Percentiles rank a stretch among this genome's conserved stretches.
Conservation (phyloP, 2,113 vertebrate species). For the Cromileptes altivelis region DNA sequence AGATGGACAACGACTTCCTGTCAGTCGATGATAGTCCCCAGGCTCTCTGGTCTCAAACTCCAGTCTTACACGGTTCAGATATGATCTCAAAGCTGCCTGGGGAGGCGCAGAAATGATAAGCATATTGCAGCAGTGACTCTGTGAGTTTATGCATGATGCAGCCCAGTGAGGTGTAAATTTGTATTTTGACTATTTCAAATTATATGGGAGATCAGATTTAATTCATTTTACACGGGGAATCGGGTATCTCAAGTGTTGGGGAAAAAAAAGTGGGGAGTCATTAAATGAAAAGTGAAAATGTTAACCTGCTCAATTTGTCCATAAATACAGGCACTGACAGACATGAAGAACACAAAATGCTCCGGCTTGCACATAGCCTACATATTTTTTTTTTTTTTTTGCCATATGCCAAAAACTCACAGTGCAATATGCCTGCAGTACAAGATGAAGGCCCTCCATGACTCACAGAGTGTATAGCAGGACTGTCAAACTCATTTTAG, state of each 20-base stretch:
- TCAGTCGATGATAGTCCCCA: background rate
- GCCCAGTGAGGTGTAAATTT: no score
- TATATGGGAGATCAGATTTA: no score
- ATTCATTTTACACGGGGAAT: no score
- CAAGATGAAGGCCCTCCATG: background rate
- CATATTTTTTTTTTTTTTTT: background rate
- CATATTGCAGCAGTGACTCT: no score
- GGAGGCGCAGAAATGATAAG: background rate
- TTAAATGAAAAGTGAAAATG: no score
- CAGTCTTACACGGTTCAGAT: background rate
- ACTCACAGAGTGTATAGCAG: background rate
- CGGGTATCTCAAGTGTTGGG: no score
- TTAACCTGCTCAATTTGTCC: no score
- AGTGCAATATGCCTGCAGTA: background rate
- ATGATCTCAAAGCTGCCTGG: background rate
- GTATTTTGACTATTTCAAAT: no score
- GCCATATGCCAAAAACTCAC: background rate
- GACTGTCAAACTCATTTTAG: no score
- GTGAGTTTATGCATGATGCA: no score
- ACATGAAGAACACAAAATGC: background rate
- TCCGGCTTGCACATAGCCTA: background rate
- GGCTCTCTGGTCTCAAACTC: no score
- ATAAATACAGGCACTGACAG: background rate
- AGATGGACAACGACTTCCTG: slow-evolving; percentile 51
- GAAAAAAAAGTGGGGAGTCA: no score